Evolutionary conservation across 1,140 invertebrate species (phyloP), one percentile per base, ranked within the genome.

Genomic region (Mya arenaria): DNA sequence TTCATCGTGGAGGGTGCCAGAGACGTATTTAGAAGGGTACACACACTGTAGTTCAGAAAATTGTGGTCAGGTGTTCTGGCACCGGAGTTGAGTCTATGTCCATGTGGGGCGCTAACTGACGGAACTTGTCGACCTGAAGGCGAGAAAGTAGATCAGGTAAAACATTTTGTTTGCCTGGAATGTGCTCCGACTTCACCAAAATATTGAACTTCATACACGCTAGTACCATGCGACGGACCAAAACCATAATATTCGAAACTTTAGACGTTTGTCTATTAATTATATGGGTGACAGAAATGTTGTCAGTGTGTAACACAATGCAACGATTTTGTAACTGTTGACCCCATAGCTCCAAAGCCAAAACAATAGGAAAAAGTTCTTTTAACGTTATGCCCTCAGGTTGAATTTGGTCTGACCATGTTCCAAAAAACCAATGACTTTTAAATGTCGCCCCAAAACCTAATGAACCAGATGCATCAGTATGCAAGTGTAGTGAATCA

Each of bases 101-200:
- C 82, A 86, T 77, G 69, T 69, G 39, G n/a, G 78, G 82, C 8
- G 28, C 71, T n/a, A 48, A 15, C 1, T 0, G 1, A 2, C 52
- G 37, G 73, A 80, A 83, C 36, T 77, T 62, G 23, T 66, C 25
- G 17, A 86, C 80, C 69, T 84, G 75, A 15, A 78, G 84, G 82
- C 78, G 82, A 69, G 85, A 81, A 62, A 85, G 68, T 30, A 62
- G 60, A 48, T 84, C 82, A 36, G 66, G 56, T 66, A 78, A 68
- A 23, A 77, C 34, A 65, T 84, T 86, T n/a, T 44, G 48, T 63
- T 75, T 74, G 13, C 83, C 85, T 0, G 66, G 52, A 36, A 86
- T 82, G 41, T 86, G 85, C 32, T 75, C 34, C 0, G 77, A 69
- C 36, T 65, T 37, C 30, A 86, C 37, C 4, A 86, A 39, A 66